These are phyloP conservation scores for Leguminivora glycinivorella DNA, from an alignment of 1,140 invertebrate genomes.

Conservation along the genomic window DNA sequence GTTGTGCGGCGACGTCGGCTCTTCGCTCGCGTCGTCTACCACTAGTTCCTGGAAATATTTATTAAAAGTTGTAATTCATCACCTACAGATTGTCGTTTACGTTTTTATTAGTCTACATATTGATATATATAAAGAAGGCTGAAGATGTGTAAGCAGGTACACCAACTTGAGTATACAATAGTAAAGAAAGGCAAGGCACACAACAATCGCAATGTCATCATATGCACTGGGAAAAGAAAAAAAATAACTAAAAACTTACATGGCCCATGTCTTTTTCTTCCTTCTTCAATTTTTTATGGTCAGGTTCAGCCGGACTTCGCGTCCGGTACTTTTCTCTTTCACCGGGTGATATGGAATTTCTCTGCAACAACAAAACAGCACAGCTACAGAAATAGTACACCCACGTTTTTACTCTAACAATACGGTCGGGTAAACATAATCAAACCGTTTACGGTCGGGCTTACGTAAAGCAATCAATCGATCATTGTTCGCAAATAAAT, in stretches of 20 bases:
- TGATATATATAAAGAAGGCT: background rate
- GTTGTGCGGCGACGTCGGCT: conserved; percentile 85
- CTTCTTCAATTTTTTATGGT: conserved; percentile 86
- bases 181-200: too few relatives aligned
- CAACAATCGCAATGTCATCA: background rate
- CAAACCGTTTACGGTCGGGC: conserved; percentile 68
- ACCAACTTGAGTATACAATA: background rate
- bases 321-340: conserved; percentile 92
- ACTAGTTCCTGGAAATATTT: conserved; percentile 89
- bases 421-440: conserved; percentile 72
- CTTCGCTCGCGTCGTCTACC: conserved; percentile 94
- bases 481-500: conserved; percentile 79
- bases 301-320: conserved; percentile 84
- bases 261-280: conserved; percentile 90
- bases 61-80: background rate
- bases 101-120: too few relatives aligned
- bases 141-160: background rate
- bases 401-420: conserved; percentile 51
- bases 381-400: conserved; percentile 16
- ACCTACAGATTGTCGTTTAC: background rate
- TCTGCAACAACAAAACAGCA: conserved; percentile 81
- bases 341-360: conserved; percentile 92
- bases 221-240: background rate
- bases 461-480: conserved; percentile 74
- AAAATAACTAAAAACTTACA: conserved; percentile 79